Evolutionary conservation across 2,888 invertebrate species (phyloP), one percentile per base, ranked within the genome.

Genomic region (Dione juno): DNA sequence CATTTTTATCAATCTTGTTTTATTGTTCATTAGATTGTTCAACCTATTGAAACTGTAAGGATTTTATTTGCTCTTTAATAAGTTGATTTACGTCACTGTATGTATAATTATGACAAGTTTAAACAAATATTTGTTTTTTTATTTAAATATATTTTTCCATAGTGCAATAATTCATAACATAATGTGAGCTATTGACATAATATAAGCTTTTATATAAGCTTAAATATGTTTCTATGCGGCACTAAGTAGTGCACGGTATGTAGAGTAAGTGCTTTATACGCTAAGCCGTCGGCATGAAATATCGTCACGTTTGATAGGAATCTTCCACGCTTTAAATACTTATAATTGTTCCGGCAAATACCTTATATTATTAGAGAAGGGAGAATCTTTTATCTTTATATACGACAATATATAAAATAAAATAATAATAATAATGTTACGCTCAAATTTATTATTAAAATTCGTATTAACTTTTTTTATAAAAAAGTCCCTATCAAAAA

Each of bases 311-410:
- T 19, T 64, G 64, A 50, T 64, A 64, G 19, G 21, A 50, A 64
- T 64, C 64, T 50, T 64, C 50, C 64, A 64, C 64, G 64, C 52
- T 64, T 64, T 52, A 52, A 64, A 64, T 64, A 64, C 52, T 19
- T 64, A 40, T 52, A 45, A 61, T 61, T 61, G 61, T 61, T 61
- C 61, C 61, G 8, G 43, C 28, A 28, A 61, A 45, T 45, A 61
- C n/a, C 11, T 28, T 61, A n/a, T 45, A 45, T 28, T 28, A 61
- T 45, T 16, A 45, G 16, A 45, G 16, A 57, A 57, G 16, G 37
- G 40, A 40, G 16, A 16, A n/a, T 48, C 13, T 54, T 35, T 3
- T 54, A 54, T 57, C n/a, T 57, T 57, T 40, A 35, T 54, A 54
- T 35, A 35, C 28, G 28, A 54, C 14, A 54, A 35, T 13, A 28